Percentiles rank a stretch among this genome's conserved stretches.
These are phyloP conservation scores for Eristalinus sepulchralis DNA, from an alignment of 2,888 invertebrate genomes.

Conservation along the genomic window DNA sequence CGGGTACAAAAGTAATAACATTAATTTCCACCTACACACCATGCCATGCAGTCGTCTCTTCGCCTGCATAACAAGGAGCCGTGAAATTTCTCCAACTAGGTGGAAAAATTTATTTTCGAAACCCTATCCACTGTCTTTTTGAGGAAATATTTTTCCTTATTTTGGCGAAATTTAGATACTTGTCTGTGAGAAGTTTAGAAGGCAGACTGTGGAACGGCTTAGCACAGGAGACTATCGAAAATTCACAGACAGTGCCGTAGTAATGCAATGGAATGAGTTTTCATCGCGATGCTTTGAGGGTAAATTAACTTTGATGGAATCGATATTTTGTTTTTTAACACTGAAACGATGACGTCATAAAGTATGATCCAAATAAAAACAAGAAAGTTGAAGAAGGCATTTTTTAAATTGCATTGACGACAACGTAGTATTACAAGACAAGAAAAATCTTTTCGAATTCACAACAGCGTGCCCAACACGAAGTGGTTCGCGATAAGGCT, in stretches of 20 bases:
- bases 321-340: background rate
- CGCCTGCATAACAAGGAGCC: constrained; percentile 41
- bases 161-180: constrained; percentile 25
- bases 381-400: too few species aligned
- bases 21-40: constrained; percentile 72
- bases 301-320: background rate
- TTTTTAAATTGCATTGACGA: too few species aligned
- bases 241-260: background rate
- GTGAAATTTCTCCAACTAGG: constrained; percentile 66
- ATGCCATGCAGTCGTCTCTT: constrained; percentile 21
- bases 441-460: too few species aligned
- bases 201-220: constrained; percentile 26
- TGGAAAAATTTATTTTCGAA: constrained; percentile 66
- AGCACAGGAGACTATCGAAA: background rate
- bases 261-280: background rate
- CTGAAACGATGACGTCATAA: too few species aligned
- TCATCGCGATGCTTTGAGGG: background rate
- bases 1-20: constrained; percentile 73
- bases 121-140: constrained; percentile 38
- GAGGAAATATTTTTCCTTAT: constrained; percentile 9
- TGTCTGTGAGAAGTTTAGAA: constrained; percentile 34
- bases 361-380: too few species aligned
- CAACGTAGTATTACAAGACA: too few species aligned
- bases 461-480: too few species aligned
- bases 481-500: too few species aligned